Percentiles rank a stretch among this genome's conserved stretches.
Evolutionary conservation across 1,140 invertebrate genomes (phyloP).

Genomic region (Lerema accius): DNA sequence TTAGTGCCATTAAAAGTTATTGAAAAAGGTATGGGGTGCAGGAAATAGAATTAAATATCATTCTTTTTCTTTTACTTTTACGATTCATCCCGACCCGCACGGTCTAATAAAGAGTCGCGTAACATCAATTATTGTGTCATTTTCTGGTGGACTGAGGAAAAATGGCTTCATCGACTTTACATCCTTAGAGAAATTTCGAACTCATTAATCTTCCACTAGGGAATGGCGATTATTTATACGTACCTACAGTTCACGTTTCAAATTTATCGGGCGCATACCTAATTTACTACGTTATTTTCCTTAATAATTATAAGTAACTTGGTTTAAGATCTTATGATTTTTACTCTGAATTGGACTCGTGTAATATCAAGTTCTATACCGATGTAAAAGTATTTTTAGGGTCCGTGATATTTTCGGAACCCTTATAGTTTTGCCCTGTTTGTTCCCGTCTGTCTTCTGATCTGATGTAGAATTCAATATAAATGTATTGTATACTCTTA

Average conservation of each 20-base stretch:
- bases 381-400: no score
- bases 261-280: conserved; percentile 28
- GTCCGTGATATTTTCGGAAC: no score
- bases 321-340: no score
- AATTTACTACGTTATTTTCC: background rate
- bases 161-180: conserved; percentile 70
- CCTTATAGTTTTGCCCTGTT: no score
- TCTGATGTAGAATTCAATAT: no score
- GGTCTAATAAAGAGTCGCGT: conserved; percentile 39
- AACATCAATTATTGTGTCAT: conserved; percentile 68
- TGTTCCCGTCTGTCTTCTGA: no score
- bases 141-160: conserved; percentile 65
- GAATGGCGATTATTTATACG: conserved; percentile 52
- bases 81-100: conserved; percentile 39
- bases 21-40: no score
- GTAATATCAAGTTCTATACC: no score
- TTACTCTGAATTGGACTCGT: no score
- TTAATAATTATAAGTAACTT: no score
- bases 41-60: conserved; percentile 3
- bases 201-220: conserved; percentile 65
- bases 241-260: conserved; percentile 45
- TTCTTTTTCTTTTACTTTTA: conserved; percentile 25
- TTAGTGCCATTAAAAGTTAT: no score
- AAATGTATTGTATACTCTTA: no score
- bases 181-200: conserved; percentile 60